phyloP scores from a whole-genome alignment of 1,140 invertebrate species.

The Drosophila sechellia region DNA sequence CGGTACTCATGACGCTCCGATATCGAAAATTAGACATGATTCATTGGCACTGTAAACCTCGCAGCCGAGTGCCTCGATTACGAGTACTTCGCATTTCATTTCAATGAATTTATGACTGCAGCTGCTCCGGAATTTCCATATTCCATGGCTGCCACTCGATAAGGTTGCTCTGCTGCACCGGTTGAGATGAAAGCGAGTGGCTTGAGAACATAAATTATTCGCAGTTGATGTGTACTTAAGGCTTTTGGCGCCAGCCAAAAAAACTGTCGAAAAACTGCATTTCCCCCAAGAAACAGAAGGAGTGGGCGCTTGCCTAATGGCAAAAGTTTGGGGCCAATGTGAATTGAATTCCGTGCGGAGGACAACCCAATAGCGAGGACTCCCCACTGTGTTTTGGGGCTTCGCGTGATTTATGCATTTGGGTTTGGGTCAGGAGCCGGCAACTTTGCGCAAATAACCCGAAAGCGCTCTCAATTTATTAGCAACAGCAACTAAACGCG shows the following conservation, averaged over 20 bases:
- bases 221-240: constrained; percentile 67
- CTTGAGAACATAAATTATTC: constrained; percentile 67
- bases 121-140: constrained; percentile 58
- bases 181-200: constrained; percentile 1
- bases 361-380: constrained; percentile 24
- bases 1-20: constrained; percentile 19
- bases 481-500: constrained; percentile 46
- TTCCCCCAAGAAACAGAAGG: constrained; percentile 22
- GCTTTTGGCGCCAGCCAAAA: constrained; percentile 55
- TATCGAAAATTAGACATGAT: constrained; percentile 47
- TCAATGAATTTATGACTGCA: constrained; percentile 61
- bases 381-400: constrained; percentile 43
- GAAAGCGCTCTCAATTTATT: constrained; percentile 68
- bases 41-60: constrained; percentile 40
- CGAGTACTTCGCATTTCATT: constrained; percentile 30
- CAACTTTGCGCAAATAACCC: constrained; percentile 65
- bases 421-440: constrained; percentile 50
- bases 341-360: constrained; percentile 57
- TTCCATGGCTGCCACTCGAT: constrained; percentile 40
- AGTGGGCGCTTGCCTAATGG: constrained; percentile 51
- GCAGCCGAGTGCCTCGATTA: constrained; percentile 4
- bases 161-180: constrained; percentile 30
- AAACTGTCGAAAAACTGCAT: constrained; percentile 63
- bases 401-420: constrained; percentile 75
- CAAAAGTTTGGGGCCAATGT: constrained; percentile 48